Base-by-base conservation (phyloP, 64 coral and sea anemone species). In the Acropora tenuis region DNA sequence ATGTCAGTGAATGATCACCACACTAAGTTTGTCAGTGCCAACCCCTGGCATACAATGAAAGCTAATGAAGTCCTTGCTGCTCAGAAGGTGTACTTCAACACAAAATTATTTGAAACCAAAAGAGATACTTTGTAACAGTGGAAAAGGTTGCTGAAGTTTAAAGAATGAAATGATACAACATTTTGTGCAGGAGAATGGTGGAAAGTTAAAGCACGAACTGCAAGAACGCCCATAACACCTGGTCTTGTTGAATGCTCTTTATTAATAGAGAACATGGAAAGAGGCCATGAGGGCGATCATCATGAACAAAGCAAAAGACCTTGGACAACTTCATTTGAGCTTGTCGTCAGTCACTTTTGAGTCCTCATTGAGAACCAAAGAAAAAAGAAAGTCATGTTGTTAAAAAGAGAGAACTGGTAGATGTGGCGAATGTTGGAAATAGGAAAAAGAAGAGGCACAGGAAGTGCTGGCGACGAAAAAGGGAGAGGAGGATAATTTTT, bases 251-350 rank as follows among this genome's bases (percentile, higher is more conserved):
- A 78, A 50, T 10, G 76, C 5, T 47, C 8, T 30, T 30, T 30
- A 30, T 30, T 41, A 78, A 78, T 41, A 45, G 76, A 45, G 76
- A 78, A 78, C 76, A 45, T 78, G 43, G 43, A 78, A 78, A 78
- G 76, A 78, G 48, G 76, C 40, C 40, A 45, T 78, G 48, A 78
- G 76, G 40, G 76, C n/a, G 11, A 78, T 78, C 48, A 78, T 47
- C 48, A 45, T 47, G 48, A 11, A 41, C 48, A 47, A 78, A 16
- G 76, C 76, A 45, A 45, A 78, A 78, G 76, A 78, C 8, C 76
- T 78, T 45, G 52, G 52, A 55, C 9, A 55, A 55, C 52, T 6
- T 41, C 6, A 75, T 6, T 4, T 75, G 73, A 45, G 19, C 6
- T 75, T 20, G 43, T 41, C 30, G 30, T 30, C 30, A 30, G 15